Evolutionary conservation across 1,140 invertebrate species (phyloP).

Genomic region (Rhyacophila brunnea): DNA sequence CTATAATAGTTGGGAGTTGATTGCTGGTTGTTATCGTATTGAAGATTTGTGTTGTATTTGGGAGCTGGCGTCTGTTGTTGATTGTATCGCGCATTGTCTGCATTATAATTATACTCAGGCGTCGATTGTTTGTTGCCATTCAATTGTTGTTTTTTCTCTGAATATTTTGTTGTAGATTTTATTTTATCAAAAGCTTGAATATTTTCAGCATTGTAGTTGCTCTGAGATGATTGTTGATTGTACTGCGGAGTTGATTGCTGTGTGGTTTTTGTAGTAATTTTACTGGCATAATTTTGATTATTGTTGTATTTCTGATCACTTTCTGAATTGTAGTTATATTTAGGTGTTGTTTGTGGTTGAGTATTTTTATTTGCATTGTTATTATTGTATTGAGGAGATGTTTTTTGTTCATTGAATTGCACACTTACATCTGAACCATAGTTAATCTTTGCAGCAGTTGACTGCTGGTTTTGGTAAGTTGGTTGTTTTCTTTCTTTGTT

Average conservation of each 20-base stretch:
- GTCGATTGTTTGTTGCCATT: constrained; percentile 21
- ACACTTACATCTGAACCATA: constrained; percentile 8
- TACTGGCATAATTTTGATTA: constrained; percentile 9
- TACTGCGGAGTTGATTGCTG: constrained; percentile 12
- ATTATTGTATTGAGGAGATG: constrained; percentile 18
- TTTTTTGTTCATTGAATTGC: constrained; percentile 6
- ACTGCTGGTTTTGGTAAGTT: constrained; percentile 1
- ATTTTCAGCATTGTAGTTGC: constrained; percentile 11
- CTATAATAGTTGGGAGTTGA: constrained; percentile 26
- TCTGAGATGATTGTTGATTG: constrained; percentile 15
- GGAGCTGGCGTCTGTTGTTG: constrained; percentile 24
- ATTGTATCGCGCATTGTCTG: constrained; percentile 35
- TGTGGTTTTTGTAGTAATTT: constrained; percentile 15
- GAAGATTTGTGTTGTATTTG: constrained; percentile 33
- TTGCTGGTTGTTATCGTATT: constrained; percentile 35
- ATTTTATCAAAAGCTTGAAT: constrained; percentile 24
- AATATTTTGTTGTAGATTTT: constrained; percentile 19
- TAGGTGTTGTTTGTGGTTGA: constrained; percentile 16
- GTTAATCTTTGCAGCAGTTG: constrained; percentile 9
- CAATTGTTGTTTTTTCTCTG: constrained; percentile 24
- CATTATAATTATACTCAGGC: constrained; percentile 34
- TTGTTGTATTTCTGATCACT: constrained; percentile 21
- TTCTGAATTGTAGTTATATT: constrained; percentile 15
- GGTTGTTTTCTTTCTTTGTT: constrained; percentile 20
- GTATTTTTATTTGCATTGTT: constrained; percentile 3